These are phyloP conservation scores for Aegotheles bennettii DNA, from an alignment of 2,113 vertebrate species.

Conservation along the genomic window DNA sequence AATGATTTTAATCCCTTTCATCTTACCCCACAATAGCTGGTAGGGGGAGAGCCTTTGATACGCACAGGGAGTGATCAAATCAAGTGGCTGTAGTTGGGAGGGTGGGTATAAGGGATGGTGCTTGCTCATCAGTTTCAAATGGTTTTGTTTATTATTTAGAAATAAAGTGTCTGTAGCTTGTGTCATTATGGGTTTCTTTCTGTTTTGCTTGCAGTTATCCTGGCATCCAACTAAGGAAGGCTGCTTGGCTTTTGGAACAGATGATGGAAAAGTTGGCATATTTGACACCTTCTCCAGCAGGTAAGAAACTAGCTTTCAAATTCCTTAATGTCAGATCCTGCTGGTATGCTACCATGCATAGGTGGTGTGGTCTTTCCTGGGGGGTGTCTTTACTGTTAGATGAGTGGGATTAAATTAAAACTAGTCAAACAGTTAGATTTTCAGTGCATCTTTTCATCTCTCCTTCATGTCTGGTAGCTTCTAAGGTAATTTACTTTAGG, in stretches of 20 bases:
- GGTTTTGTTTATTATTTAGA: neutral
- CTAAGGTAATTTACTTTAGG: neutral
- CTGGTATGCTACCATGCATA: neutral
- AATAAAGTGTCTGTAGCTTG: neutral
- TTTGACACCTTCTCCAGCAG: constrained; percentile 90
- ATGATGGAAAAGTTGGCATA: constrained; percentile 96
- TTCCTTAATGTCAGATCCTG: neutral
- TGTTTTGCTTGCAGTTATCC: constrained; percentile 74
- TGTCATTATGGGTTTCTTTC: neutral
- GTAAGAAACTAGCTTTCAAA: constrained; percentile 67
- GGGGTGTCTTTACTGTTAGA: neutral
- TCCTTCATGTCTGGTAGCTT: neutral
- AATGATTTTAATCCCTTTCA: neutral
- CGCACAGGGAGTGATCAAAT: neutral
- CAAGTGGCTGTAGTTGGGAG: neutral
- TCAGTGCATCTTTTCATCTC: neutral
- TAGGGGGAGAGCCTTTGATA: neutral
- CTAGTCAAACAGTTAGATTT: neutral
- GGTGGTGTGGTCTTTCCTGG: neutral
- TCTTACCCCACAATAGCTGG: neutral
- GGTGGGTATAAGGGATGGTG: neutral
- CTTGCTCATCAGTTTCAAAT: neutral
- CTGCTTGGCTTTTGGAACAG: constrained; percentile 91
- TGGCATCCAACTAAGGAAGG: constrained; percentile 93
- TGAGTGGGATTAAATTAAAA: neutral